phyloP scores from a whole-genome alignment of 2,888 invertebrate species.

The Acleris emargana region DNA sequence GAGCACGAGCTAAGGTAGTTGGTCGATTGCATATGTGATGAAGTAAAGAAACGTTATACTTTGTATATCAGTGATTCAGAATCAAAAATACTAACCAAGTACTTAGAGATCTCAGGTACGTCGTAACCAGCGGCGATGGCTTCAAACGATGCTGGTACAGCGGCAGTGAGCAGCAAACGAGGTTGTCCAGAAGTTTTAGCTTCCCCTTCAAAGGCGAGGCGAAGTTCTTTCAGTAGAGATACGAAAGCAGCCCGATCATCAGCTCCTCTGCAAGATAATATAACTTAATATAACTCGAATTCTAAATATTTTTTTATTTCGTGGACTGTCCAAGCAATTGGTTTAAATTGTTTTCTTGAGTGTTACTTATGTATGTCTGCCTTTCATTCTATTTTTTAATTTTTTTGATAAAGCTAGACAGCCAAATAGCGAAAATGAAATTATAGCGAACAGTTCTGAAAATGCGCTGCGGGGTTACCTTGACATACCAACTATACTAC shows the following conservation, averaged over 20 bases:
- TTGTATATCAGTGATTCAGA: no score
- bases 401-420: no score
- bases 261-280: conserved; percentile 85
- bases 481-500: no score
- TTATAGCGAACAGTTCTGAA: no score
- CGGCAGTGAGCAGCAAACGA: conserved; percentile 91
- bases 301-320: no score
- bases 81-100: conserved; percentile 79
- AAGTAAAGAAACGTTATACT: no score
- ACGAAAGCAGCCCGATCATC: conserved; percentile 94
- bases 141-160: conserved; percentile 96
- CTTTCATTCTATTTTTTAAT: no score
- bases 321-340: no score
- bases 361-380: no score
- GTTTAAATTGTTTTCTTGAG: no score
- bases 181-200: conserved; percentile 94
- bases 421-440: no score
- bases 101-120: conserved; percentile 96
- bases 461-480: no score
- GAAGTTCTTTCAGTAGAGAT: conserved; percentile 92
- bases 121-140: conserved; percentile 97
- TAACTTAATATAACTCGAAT: background rate
- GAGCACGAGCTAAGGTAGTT: background rate
- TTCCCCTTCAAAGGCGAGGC: conserved; percentile 96
- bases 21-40: background rate